Base-by-base conservation (phyloP, 2,888 invertebrate genomes). In the Antitype chi region DNA sequence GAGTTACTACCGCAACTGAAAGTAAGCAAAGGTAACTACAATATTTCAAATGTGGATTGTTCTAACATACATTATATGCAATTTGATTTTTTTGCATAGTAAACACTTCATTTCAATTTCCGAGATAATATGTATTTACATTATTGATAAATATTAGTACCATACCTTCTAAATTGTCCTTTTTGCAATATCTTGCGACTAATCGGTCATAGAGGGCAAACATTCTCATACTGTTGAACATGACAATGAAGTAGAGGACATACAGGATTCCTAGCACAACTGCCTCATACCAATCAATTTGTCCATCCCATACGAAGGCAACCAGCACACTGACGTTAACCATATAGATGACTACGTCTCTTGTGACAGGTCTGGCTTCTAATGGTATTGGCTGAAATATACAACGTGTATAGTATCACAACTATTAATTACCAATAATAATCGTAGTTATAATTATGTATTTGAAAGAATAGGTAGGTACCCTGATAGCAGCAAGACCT, bases 201-300 rank as follows among this genome's bases (percentile, higher is more conserved):
- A 90, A 64, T 82, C 78, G 92, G 73, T 93, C 94, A n/a, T 89
- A 89, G 0, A 94, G 25, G 0, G 70, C 77, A 72, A 96, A 96
- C 5, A 96, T 94, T 88, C 97, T 96, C 74, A 95, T 94, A 88
- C 98, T 98, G 89, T 97, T 97, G 91, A 98, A 98, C 96, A 98
- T 97, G 0, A 98, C 88, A 15, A 97, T 86, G 92, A 98, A 98
- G 94, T 99, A 99, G 7, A 97, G 86, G 62, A 98, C 92, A 89
- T 99, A 98, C n/a, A 98, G 95, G 0, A 97, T 92, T 85, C 98
- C 97, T 81, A 99, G 97, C 0, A 98, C 93, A 64, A 98, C 89
- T 0, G 98, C 98, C 93, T 99, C 99, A 89, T 97, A 98, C 98
- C 99, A 99, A 80, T 97, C 97, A 49, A 99, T 97, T 75, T 95